These are phyloP conservation scores for Lasiurus borealis DNA, from an alignment of 2,113 vertebrate genomes.

Conservation along the genomic window DNA sequence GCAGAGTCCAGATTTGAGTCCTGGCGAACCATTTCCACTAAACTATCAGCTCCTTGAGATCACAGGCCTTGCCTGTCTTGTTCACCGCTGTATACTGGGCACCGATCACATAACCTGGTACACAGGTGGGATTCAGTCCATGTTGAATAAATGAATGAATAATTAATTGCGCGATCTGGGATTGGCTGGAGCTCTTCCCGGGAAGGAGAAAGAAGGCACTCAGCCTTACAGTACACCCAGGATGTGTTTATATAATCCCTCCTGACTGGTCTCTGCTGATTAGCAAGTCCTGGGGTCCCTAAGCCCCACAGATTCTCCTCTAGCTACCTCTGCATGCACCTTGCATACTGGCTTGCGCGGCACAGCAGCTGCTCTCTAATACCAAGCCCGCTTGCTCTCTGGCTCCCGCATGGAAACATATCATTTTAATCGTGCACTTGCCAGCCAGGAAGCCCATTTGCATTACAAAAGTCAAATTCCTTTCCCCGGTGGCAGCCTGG, in stretches of 20 bases:
- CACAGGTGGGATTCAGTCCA: neutral
- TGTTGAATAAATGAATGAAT: neutral
- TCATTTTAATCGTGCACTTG: conserved; percentile 82
- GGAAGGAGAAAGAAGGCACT: neutral
- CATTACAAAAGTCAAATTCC: conserved; percentile 78
- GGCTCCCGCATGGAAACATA: conserved; percentile 74
- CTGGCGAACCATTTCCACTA: neutral
- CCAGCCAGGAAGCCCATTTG: conserved; percentile 77
- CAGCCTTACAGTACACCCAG: neutral
- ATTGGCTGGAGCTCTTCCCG: neutral
- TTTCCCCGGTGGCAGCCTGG: conserved; percentile 49
- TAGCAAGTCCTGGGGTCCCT: neutral
- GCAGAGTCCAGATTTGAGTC: neutral
- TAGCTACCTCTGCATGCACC: neutral
- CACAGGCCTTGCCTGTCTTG: neutral
- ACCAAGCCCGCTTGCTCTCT: conserved; percentile 62
- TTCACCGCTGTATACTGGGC: neutral
- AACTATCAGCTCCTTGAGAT: neutral
- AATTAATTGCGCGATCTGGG: neutral
- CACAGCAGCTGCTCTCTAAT: conserved; percentile 67
- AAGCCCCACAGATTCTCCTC: neutral
- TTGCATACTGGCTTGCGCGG: conserved; percentile 34
- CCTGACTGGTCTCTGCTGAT: neutral
- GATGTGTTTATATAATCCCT: neutral
- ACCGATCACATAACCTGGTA: neutral